Conservation (phyloP, 1,140 invertebrate genomes). For the Papilio polytes region DNA sequence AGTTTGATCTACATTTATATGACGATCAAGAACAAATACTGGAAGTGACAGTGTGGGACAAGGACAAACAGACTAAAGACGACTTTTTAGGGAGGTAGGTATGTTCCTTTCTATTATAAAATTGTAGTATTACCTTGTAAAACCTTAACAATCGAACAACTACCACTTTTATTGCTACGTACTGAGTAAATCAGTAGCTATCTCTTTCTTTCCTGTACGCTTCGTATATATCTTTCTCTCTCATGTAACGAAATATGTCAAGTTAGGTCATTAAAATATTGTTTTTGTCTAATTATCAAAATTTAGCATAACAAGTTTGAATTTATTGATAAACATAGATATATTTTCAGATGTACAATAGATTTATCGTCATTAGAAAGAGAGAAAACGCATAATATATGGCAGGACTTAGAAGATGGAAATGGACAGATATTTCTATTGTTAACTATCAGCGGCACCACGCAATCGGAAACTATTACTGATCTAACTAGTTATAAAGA, state of each 20-base stretch:
- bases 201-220: not conserved
- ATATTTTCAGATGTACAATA: slow-evolving; percentile 89
- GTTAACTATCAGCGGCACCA: slow-evolving; percentile 97
- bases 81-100: slow-evolving; percentile 92
- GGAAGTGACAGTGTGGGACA: slow-evolving; percentile 96
- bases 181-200: not conserved
- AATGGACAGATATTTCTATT: slow-evolving; percentile 94
- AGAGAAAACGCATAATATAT: slow-evolving; percentile 96
- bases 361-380: slow-evolving; percentile 93
- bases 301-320: not conserved
- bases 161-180: not conserved
- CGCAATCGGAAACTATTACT: slow-evolving; percentile 95
- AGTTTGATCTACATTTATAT: slow-evolving; percentile 98
- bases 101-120: slow-evolving; percentile 33
- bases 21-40: slow-evolving; percentile 94
- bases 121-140: not conserved
- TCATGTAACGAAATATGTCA: not conserved
- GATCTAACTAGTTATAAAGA: slow-evolving; percentile 94
- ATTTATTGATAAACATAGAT: slow-evolving; percentile 3
- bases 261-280: not conserved
- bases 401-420: slow-evolving; percentile 94
- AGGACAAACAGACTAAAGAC: slow-evolving; percentile 92
- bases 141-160: not conserved
- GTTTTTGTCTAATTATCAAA: not conserved
- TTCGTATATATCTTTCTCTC: not conserved